These are phyloP conservation scores for Orchestia grillus DNA, from an alignment of 1,140 invertebrate genomes.

Conservation along the genomic window DNA sequence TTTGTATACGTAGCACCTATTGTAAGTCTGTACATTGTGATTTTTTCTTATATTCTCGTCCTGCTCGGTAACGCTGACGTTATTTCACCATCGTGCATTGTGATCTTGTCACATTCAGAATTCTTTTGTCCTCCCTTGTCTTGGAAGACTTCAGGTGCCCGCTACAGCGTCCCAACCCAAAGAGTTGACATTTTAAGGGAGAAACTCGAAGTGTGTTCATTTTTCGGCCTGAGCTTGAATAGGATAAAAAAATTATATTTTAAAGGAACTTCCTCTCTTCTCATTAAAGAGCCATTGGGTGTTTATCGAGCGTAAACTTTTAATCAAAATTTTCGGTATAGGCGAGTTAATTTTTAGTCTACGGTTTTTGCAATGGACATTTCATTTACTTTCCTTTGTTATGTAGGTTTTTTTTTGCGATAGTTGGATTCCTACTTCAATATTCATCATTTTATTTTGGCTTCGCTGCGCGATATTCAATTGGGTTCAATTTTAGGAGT, in stretches of 20 bases:
- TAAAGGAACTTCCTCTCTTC: too few relatives aligned
- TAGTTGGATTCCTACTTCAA: too few relatives aligned
- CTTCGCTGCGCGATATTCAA: too few relatives aligned
- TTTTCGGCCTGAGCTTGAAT: not conserved
- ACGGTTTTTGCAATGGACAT: not conserved
- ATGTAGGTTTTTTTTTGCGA: too few relatives aligned
- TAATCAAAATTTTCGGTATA: too few relatives aligned
- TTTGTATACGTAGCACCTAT: not conserved
- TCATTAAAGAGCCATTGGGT: too few relatives aligned
- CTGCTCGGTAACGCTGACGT: not conserved
- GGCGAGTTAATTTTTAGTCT: not conserved
- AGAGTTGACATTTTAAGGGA: not conserved
- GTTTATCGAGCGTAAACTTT: too few relatives aligned
- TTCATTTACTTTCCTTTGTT: not conserved
- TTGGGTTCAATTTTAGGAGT: too few relatives aligned
- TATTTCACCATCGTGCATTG: not conserved
- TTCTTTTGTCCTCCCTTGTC: not conserved
- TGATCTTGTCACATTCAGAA: not conserved
- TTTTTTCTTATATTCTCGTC: not conserved
- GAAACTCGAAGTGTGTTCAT: not conserved
- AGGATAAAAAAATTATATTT: not conserved
- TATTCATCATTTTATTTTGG: too few relatives aligned
- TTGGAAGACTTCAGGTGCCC: not conserved
- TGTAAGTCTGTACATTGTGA: not conserved
- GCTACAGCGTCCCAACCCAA: not conserved